These are phyloP conservation scores for Pycnonotus jocosus DNA, from an alignment of 2,113 vertebrate genomes.

Conservation along the genomic window DNA sequence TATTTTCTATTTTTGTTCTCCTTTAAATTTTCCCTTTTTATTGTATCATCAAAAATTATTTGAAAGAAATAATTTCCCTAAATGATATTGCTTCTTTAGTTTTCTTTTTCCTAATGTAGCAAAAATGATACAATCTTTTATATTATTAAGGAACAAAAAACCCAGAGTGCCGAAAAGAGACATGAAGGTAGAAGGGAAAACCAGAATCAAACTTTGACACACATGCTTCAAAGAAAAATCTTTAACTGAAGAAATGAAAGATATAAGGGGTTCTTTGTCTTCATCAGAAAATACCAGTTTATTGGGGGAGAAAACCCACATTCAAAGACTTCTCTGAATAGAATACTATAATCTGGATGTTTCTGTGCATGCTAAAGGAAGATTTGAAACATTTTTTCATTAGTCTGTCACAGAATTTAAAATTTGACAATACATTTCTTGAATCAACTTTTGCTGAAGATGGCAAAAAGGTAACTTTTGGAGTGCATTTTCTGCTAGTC, in stretches of 20 bases:
- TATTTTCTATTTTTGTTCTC: background rate
- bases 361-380: background rate
- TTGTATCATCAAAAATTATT: background rate
- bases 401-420: background rate
- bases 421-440: background rate
- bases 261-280: background rate
- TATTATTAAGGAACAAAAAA: background rate
- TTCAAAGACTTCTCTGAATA: background rate
- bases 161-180: rapidly evolving
- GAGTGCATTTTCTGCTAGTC: conserved; percentile 33
- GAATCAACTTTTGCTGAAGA: background rate
- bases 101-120: background rate
- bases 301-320: background rate
- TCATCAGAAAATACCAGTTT: background rate
- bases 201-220: background rate
- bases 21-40: background rate
- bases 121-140: background rate
- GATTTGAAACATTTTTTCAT: background rate
- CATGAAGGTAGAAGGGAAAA: background rate
- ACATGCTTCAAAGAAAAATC: background rate
- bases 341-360: background rate
- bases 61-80: background rate
- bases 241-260: background rate
- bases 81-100: background rate
- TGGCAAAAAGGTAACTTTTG: conserved; percentile 16